phyloP scores from a whole-genome alignment of 2,797 vertebrate species.

The Kryptolebias ocellatus region DNA sequence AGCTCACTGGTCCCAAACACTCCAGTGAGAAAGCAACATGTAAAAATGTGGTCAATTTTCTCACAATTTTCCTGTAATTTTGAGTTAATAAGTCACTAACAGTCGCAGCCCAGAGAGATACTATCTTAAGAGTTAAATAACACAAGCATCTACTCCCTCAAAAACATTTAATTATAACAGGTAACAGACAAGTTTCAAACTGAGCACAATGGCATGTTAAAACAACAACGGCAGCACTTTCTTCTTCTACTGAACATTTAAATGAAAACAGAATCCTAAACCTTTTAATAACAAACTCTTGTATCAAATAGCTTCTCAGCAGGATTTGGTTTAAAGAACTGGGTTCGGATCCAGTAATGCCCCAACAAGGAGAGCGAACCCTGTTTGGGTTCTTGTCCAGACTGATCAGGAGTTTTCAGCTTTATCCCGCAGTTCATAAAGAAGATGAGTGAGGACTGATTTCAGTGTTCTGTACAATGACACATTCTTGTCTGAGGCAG shows the following conservation, averaged over 20 bases:
- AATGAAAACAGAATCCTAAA: constrained; percentile 34
- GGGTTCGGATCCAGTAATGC: constrained; percentile 48
- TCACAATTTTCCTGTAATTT: too few species aligned
- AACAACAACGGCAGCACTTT: constrained; percentile 74
- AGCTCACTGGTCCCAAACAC: too few species aligned
- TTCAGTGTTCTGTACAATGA: constrained; percentile 84
- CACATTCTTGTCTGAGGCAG: constrained; percentile 83
- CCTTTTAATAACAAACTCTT: constrained; percentile 26
- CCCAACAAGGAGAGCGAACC: constrained; percentile 16
- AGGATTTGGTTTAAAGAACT: constrained; percentile 36
- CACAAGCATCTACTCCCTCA: constrained; percentile 42
- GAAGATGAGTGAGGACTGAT: constrained; percentile 85
- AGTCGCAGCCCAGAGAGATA: too few species aligned
- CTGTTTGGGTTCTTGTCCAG: background rate
- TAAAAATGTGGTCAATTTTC: too few species aligned
- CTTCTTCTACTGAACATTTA: constrained; percentile 45
- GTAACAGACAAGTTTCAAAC: constrained; percentile 41
- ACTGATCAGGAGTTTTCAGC: constrained; percentile 63
- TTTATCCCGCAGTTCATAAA: constrained; percentile 84
- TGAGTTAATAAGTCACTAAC: too few species aligned
- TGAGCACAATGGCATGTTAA: constrained; percentile 71
- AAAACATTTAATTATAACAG: constrained; percentile 36
- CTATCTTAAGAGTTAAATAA: constrained; percentile 27
- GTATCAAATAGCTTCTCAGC: constrained; percentile 30
- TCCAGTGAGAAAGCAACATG: too few species aligned